A percentile compares a stretch with the other conserved stretches of the same genome.
Conservation (phyloP, 2,888 invertebrate genomes). For the Podotricha telesiphe region DNA sequence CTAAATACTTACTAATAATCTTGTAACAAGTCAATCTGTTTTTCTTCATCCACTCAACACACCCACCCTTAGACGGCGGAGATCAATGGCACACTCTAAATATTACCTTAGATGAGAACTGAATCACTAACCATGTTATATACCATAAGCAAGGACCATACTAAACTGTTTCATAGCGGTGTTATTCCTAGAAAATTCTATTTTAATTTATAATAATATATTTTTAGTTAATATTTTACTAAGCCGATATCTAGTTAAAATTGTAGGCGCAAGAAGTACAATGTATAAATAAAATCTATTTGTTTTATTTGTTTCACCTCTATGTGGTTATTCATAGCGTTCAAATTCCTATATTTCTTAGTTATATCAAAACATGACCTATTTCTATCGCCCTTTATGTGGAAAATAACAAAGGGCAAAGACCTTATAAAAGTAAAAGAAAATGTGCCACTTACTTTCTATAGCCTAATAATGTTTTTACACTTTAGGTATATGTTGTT, state of each 20-base stretch:
- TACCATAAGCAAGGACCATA: background rate
- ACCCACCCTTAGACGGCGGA: too few relatives aligned
- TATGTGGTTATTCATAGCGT: background rate
- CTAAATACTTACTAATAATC: too few relatives aligned
- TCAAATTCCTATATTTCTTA: slow-evolving; percentile 7
- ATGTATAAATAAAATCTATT: background rate
- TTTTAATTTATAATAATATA: background rate
- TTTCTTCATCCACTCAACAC: too few relatives aligned
- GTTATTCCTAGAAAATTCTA: background rate
- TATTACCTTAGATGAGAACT: background rate
- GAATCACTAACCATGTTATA: background rate
- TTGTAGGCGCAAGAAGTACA: too few relatives aligned
- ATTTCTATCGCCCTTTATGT: slow-evolving; percentile 18
- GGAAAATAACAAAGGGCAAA: slow-evolving; percentile 23
- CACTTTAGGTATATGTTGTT: background rate
- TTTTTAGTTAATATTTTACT: background rate
- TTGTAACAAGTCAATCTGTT: too few relatives aligned
- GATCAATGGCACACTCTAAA: too few relatives aligned
- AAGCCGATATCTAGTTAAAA: background rate
- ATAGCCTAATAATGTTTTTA: background rate
- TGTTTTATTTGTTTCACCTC: background rate
- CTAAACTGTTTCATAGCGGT: background rate
- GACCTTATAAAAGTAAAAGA: slow-evolving; percentile 19
- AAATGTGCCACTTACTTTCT: slow-evolving; percentile 16
- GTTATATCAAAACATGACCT: slow-evolving; percentile 13